Base-by-base conservation (phyloP, 2,113 vertebrate genomes). In the Manacus vitellinus region DNA sequence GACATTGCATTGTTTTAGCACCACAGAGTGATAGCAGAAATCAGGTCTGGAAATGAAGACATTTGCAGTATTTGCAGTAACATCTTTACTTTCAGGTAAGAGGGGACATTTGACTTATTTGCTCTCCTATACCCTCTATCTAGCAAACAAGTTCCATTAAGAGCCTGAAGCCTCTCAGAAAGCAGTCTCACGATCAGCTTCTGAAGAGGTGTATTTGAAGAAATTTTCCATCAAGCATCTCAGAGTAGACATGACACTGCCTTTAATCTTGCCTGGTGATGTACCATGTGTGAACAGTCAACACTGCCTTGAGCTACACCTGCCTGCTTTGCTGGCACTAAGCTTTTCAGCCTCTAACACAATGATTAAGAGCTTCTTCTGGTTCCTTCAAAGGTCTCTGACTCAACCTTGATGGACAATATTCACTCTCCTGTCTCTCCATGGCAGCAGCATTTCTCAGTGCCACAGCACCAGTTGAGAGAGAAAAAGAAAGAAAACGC, bases 181-280 rank as follows among this genome's bases (percentile, higher is more conserved):
- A 72, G 54, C 3, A 3, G 35, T 59, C 22, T 54, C 61, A 31
- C 1, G 0, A 78, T 43, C 46, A 43, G 17, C 23, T 74, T 28
- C 51, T 63, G 5, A 37, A 81, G 70, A 52, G 3, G 3, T 28
- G 15, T 15, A 35, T 7, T 59, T 61, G 44, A 82, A 82, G 33
- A 54, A 85, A 44, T 47, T 68, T 10, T 85, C 7, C 28, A 87
- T 52, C 37, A 61, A 79, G 59, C 14, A 56, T 35, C 39, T 75
- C 41, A 41, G 37, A 41, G 21, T 2, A 73, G 44, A 39, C 49
- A 66, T 0, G 0, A 41, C 52, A 47, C 5, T 3, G 2, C n/a
- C 54, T 56, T 68, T 51, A 63, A 52, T 73, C 74, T 16, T 61
- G 30, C 24, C 58, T 47, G 44, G 24, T 25, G 31, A 71, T 0